Evolutionary conservation across 2,888 invertebrate genomes (phyloP), one percentile per base, ranked within the genome.

Genomic region (Oconnorella tubifera): DNA sequence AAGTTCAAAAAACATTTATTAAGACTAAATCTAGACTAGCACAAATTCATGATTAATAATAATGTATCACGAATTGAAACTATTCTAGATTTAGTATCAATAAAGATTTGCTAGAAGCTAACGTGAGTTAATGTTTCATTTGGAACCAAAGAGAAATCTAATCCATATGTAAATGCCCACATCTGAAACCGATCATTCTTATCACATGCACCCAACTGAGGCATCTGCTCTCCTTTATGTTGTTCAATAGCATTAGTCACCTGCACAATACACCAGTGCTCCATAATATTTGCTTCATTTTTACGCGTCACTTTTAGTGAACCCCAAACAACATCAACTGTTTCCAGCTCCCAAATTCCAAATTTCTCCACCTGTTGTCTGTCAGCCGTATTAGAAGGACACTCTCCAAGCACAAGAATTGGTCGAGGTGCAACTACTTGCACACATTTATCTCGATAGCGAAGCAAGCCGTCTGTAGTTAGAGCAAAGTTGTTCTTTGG

Each of bases 401-500:
- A 72, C 32, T 71, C 71, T 14, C 29, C 66, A 25, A 72, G 31
- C 2, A 27, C 31, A 14, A 72, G 59, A 14, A 56, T 14, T 3
- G 70, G 72, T 10, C 56, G 23, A 2, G 70, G 70, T 1, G 63
- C 61, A 27, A 49, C 31, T 53, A 66, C 56, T 25, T 32, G 48
- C 25, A 72, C 68, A 56, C 72, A 72, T 50, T 68, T 69, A 56
- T 71, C 70, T 19, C 63, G 48, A 59, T 66, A 71, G 14, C 48
- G 33, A 32, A 72, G 58, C 48, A 69, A 31, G 29, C 72, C 70
- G 25, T 63, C 64, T 19, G 55, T 48, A 3, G 64, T 62, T 6
- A 72, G 32, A 27, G 65, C 59, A 48, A 73, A 73, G 60, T 66
- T 63, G 59, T 73, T 73, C 59, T 61, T 67, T 10, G 73, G 73